phyloP scores from a whole-genome alignment of 2,888 invertebrate genomes.

The Drosophila kanekoi region DNA sequence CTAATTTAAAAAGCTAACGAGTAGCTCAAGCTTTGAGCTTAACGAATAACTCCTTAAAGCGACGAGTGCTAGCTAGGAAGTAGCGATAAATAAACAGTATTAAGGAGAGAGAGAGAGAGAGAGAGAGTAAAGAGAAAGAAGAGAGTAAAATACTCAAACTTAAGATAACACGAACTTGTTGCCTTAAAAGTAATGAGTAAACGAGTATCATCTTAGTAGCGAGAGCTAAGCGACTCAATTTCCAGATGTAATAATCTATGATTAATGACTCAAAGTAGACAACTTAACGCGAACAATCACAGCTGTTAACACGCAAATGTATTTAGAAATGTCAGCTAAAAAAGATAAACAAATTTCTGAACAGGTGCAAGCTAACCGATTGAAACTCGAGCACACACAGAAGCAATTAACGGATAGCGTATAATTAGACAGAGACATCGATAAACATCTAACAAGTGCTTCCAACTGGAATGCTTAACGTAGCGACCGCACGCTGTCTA shows the following conservation, averaged over 20 bases:
- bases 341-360: constrained; percentile 3
- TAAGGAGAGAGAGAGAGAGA: neutral
- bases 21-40: too few species aligned
- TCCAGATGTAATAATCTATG: neutral
- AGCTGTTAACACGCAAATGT: constrained; percentile 6
- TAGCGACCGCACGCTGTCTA: neutral
- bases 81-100: neutral
- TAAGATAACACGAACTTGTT: neutral
- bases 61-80: neutral
- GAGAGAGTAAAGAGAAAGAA: neutral
- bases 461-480: neutral
- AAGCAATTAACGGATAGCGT: constrained; percentile 12
- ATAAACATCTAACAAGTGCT: constrained; percentile 1
- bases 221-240: neutral
- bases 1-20: neutral
- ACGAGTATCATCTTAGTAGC: too few species aligned
- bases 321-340: neutral
- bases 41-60: neutral
- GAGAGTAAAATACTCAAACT: neutral
- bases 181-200: neutral
- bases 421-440: constrained; percentile 1
- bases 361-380: constrained; percentile 1
- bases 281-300: neutral
- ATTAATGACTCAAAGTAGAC: neutral
- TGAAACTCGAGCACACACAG: constrained; percentile 1